Base-by-base conservation (phyloP, 2,888 invertebrate genomes). In the Leptarthrus brevirostris region DNA sequence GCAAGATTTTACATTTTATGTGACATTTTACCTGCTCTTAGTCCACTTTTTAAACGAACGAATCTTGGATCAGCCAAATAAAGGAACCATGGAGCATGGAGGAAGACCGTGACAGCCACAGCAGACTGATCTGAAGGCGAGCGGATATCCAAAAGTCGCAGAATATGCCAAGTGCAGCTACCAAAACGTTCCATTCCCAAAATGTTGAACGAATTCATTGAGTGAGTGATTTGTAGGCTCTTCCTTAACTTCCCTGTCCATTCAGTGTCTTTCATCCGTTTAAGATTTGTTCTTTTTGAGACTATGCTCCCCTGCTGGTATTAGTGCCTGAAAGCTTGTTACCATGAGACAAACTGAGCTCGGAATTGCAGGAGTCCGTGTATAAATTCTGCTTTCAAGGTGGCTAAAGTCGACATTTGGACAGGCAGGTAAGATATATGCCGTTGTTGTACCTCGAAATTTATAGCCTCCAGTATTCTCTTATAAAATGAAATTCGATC, bases 361-460 rank as follows among this genome's bases (percentile, higher is more conserved):
- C 18, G 52, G 52, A 52, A 26, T 49, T 30, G 36, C 69, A 69
- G 54, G 72, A 56, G 72, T 54, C 40, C 56, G 56, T 72, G 44
- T 74, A 76, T 76, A 76, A 76, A 76, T 76, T 76, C 61, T 74
- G 54, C 76, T 73, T 74, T 73, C 70, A 76, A 76, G 76, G 76
- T 76, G 76, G 76, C 74, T 74, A 76, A 76, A 76, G 76, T 74
- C 76, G 76, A 76, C 76, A 76, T 74, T 74, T 61, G 70, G 74
- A 76, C 73, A 76, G 76, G 61, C 76, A 58, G 73, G 74, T 74
- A 76, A 76, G 76, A 76, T 76, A 76, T 76, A 76, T 76, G 74
- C 71, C 73, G 74, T 71, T 71, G 74, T 73, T 76, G 74, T 76
- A 64, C 54, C 61, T 36, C 61, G 72, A 76, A 76, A 76, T 76